Conservation (phyloP, 2,113 vertebrate species). For the Plestiodon gilberti region DNA sequence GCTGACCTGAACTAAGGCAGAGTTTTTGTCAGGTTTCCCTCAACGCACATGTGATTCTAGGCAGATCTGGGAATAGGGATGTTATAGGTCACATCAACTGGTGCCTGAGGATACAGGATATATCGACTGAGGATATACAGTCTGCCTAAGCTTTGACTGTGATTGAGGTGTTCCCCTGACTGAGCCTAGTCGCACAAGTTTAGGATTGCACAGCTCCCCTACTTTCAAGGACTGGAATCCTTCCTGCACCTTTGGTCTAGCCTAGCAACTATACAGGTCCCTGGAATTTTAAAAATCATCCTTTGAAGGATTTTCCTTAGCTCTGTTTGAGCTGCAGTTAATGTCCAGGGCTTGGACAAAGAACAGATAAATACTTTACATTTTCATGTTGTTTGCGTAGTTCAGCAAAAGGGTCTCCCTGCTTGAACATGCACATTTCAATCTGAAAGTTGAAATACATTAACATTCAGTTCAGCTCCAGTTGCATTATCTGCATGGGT, state of each 20-base stretch:
- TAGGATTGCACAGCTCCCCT: not conserved
- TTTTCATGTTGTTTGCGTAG: not conserved
- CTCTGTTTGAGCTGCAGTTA: not conserved
- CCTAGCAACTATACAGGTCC: not conserved
- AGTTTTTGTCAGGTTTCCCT: not conserved
- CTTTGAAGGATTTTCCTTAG: not conserved
- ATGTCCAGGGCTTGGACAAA: not conserved
- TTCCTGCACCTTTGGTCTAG: not conserved
- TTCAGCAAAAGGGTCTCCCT: not conserved
- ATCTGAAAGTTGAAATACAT: not conserved
- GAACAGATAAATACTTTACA: not conserved
- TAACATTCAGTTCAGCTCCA: not conserved
- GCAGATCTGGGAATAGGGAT: no score
- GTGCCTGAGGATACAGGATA: no score
- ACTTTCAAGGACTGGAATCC: not conserved
- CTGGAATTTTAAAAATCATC: not conserved
- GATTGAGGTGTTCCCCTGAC: no score
- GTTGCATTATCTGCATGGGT: not conserved
- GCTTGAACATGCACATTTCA: not conserved
- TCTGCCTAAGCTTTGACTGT: no score
- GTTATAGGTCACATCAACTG: no score
- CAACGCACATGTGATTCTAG: no score
- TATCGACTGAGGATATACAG: no score
- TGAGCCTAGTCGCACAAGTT: not conserved
- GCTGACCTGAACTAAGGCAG: not conserved